Evolutionary conservation across 2,888 invertebrate genomes (phyloP).

Genomic region (Margaritifera margaritifera): DNA sequence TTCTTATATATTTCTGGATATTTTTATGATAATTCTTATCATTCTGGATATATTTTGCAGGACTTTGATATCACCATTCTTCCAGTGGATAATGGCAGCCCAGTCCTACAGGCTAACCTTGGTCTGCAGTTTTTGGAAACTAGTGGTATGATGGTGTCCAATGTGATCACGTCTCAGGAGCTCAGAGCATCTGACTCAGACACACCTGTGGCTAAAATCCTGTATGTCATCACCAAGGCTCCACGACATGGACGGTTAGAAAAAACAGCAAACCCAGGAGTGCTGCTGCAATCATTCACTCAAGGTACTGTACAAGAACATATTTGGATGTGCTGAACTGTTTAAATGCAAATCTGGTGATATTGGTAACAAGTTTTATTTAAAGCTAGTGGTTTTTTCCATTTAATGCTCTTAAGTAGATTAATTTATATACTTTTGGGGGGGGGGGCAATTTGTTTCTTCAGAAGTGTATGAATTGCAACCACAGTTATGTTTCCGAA

Average conservation of each 20-base stretch:
- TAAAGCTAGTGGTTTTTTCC: too few species aligned
- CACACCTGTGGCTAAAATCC: slow-evolving; percentile 49
- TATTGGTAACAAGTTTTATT: too few species aligned
- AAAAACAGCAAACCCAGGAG: slow-evolving; percentile 44
- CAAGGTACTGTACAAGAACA: slow-evolving; percentile 48
- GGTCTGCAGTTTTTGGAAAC: slow-evolving; percentile 64
- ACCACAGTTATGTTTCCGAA: too few species aligned
- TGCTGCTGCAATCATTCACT: slow-evolving; percentile 53
- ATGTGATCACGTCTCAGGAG: slow-evolving; percentile 57
- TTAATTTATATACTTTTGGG: too few species aligned
- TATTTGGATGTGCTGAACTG: too few species aligned
- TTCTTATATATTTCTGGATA: not conserved
- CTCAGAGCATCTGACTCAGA: slow-evolving; percentile 61
- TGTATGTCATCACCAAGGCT: slow-evolving; percentile 55
- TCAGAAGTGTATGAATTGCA: too few species aligned
- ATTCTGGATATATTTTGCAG: slow-evolving; percentile 41
- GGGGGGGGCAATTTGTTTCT: too few species aligned
- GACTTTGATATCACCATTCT: slow-evolving; percentile 61
- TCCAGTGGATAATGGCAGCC: slow-evolving; percentile 66
- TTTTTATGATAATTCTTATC: not conserved
- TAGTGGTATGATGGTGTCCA: slow-evolving; percentile 47
- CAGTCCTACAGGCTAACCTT: slow-evolving; percentile 62
- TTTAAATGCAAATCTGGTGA: not conserved
- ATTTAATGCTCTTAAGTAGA: too few species aligned
- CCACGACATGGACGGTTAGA: slow-evolving; percentile 63